Evolutionary conservation across 2,113 vertebrate species (phyloP).

Genomic region (Carassius carassius): DNA sequence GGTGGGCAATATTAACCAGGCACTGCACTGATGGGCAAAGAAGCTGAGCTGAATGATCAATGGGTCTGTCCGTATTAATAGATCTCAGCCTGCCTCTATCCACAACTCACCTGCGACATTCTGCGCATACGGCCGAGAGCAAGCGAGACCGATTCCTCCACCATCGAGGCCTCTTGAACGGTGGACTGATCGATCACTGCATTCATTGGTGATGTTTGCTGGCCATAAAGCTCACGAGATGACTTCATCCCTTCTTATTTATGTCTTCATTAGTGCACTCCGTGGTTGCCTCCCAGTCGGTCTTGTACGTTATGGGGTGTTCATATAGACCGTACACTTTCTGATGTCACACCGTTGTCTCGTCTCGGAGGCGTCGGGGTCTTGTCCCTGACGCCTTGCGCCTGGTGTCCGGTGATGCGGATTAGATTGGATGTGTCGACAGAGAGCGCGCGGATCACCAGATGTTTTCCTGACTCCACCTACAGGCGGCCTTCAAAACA

Average conservation of each 20-base stretch:
- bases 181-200: constrained; percentile 21
- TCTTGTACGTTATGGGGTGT: not conserved
- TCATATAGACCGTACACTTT: not conserved
- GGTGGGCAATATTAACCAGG: constrained; percentile 7
- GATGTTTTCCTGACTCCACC: constrained; percentile 55
- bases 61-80: constrained; percentile 31
- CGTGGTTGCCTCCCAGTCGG: constrained; percentile 30
- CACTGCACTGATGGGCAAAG: constrained; percentile 18
- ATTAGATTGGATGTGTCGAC: constrained; percentile 20
- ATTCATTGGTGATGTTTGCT: constrained; percentile 36
- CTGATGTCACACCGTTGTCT: not conserved
- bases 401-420: constrained; percentile 1
- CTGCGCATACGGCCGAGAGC: not conserved
- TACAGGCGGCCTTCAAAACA: constrained; percentile 50
- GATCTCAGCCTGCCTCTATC: constrained; percentile 26
- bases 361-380: constrained; percentile 4
- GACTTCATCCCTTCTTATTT: constrained; percentile 49
- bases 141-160: constrained; percentile 6
- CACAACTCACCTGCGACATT: constrained; percentile 22
- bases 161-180: constrained; percentile 20
- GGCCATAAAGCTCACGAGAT: constrained; percentile 26
- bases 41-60: constrained; percentile 16
- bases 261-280: constrained; percentile 35
- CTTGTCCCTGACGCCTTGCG: not conserved
- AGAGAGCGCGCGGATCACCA: constrained; percentile 30